phyloP scores from a whole-genome alignment of 2,797 vertebrate genomes.

The Pseudochromis fuscus region DNA sequence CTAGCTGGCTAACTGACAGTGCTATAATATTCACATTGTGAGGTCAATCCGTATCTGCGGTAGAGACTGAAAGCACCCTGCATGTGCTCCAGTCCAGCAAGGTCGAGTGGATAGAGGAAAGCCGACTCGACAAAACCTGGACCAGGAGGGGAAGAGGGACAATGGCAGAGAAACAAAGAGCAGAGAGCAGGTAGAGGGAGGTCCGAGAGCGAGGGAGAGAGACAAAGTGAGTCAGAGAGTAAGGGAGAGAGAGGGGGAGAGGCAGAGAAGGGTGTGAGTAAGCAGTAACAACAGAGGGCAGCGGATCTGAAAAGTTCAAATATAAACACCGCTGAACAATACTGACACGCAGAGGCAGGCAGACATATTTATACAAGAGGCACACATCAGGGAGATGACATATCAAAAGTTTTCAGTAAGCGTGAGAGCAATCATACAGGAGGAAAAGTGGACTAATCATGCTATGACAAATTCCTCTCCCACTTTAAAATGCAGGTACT shows the following conservation, averaged over 20 bases:
- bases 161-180: constrained; percentile 69
- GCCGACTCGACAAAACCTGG: constrained; percentile 95
- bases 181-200: constrained; percentile 75
- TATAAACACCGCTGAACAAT: constrained; percentile 65
- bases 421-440: not conserved
- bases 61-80: constrained; percentile 88
- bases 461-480: too few relatives aligned
- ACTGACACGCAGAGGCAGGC: constrained; percentile 63
- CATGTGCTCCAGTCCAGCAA: constrained; percentile 93
- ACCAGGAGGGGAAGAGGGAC: constrained; percentile 76
- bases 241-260: constrained; percentile 53
- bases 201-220: constrained; percentile 49
- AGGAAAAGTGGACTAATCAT: too few relatives aligned
- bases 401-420: constrained; percentile 2
- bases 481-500: constrained; percentile 7
- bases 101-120: constrained; percentile 93
- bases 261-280: constrained; percentile 73
- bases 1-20: constrained; percentile 59
- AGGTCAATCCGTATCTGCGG: constrained; percentile 89
- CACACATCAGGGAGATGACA: constrained; percentile 29
- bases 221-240: constrained; percentile 40
- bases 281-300: constrained; percentile 63
- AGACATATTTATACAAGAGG: constrained; percentile 58
- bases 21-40: constrained; percentile 84
- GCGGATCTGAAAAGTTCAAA: constrained; percentile 62